Percentiles rank a stretch among this genome's conserved stretches.
Conservation (phyloP, 2,113 vertebrate species). For the Pardalotus punctatus region DNA sequence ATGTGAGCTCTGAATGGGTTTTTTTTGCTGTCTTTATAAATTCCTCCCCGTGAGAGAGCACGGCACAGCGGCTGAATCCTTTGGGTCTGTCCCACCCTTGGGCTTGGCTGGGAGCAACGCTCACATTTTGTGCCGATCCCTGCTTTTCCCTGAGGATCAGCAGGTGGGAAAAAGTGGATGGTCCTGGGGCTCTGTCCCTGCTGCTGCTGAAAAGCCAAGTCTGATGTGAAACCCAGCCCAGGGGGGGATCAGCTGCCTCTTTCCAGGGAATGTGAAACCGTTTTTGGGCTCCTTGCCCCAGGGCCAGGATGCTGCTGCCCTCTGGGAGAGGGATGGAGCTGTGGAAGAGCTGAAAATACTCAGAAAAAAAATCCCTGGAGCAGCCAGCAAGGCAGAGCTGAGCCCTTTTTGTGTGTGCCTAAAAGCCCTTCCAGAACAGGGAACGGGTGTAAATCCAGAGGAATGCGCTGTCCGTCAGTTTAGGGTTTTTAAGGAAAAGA, state of each 20-base stretch:
- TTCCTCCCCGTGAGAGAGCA: not conserved
- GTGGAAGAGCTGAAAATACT: not conserved
- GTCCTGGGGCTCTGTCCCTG: not conserved
- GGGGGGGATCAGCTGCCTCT: not conserved
- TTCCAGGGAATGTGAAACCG: rapidly evolving
- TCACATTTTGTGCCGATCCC: not conserved
- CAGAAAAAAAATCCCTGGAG: not conserved
- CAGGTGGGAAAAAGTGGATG: not conserved
- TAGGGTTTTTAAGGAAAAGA: not conserved
- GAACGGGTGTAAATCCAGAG: not conserved
- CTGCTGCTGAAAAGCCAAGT: not conserved
- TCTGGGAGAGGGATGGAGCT: not conserved
- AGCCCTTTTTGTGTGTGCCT: not conserved
- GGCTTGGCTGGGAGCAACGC: not conserved
- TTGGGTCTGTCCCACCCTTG: not conserved
- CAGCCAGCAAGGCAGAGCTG: not conserved
- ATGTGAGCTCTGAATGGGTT: not conserved
- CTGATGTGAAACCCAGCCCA: not conserved
- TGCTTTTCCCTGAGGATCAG: not conserved
- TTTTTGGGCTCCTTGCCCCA: not conserved
- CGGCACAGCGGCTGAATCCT: not conserved
- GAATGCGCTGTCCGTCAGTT: not conserved
- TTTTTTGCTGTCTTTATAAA: not conserved
- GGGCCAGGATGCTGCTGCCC: not conserved
- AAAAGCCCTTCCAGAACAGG: not conserved